Evolutionary conservation across 2,797 vertebrate genomes (phyloP).

Genomic region (Dallia pectoralis): DNA sequence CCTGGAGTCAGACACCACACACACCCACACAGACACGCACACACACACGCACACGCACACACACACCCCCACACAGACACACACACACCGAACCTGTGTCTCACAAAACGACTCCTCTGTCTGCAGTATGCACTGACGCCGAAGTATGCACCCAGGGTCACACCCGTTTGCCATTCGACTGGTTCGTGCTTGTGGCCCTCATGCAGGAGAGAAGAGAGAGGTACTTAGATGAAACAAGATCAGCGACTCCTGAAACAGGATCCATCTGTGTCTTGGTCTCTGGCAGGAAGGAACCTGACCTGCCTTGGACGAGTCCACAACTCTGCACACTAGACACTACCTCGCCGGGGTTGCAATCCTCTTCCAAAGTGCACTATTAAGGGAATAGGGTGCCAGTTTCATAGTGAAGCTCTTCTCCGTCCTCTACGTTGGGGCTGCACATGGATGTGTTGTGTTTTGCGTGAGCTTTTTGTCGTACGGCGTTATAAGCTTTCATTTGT

Average conservation of each 20-base stretch:
- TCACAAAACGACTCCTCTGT: neutral
- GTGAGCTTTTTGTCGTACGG: neutral
- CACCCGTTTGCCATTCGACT: neutral
- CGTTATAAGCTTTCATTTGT: neutral
- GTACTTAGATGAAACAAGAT: slow-evolving; percentile 54
- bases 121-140: neutral
- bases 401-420: neutral
- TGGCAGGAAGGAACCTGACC: slow-evolving; percentile 46
- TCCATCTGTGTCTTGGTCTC: slow-evolving; percentile 45
- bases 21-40: neutral
- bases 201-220: slow-evolving; percentile 44
- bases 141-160: neutral
- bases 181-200: neutral
- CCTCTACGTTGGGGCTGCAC: neutral
- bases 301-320: slow-evolving; percentile 43
- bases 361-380: neutral
- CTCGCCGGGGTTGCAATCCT: neutral
- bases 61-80: neutral
- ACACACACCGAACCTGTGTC: neutral
- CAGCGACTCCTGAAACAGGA: slow-evolving; percentile 48
- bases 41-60: slow-evolving; percentile 8
- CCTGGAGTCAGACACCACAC: neutral
- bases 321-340: neutral
- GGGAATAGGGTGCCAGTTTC: neutral
- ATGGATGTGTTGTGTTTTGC: neutral